Evolutionary conservation across 2,888 invertebrate species (phyloP), one percentile per base, ranked within the genome.

Genomic region (Atethmia centrago): DNA sequence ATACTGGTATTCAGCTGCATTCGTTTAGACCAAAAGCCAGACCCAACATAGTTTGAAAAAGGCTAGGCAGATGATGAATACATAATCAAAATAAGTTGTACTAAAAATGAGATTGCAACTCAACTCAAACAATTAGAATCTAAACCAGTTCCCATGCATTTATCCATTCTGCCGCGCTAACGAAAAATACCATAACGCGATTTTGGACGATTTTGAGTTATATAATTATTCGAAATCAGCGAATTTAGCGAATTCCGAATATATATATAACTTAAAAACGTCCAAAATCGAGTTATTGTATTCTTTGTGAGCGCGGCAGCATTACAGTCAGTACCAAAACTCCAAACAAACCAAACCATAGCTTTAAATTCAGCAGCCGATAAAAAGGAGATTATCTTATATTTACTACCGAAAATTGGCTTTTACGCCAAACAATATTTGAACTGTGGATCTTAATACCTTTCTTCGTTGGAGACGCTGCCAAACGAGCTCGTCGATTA

Each of bases 401-500:
- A 83, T 77, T 80, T 72, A 83, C 77, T 72, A 65, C 69, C 59
- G 64, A 78, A 81, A 83, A 83, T 83, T 83, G 83, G 84, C 81
- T 75, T 80, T 84, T 77, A 74, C 68, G 66, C 62, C 59, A 71
- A 80, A 81, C 85, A 80, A 85, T 83, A 81, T 83, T 85, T 79
- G 71, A 71, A 69, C 74, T 71, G 75, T 77, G 74, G 75, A 64
- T 77, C 64, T 75, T 80, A 77, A 82, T 84, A 68, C 77, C 74
- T 74, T 84, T 84, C 82, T 84, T 77, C 80, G 69, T 71, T 62
- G 79, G 73, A 67, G 80, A 65, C 73, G 65, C 71, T 82, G 85
- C 83, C 85, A 88, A 88, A 89, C 87, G 85, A 86, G 82, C 82
- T 77, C 75, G 82, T 83, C 87, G 87, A 89, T 89, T 88, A 87